These are phyloP conservation scores for Tarsius wallacei DNA, from an alignment of 2,797 vertebrate species.

Conservation along the genomic window DNA sequence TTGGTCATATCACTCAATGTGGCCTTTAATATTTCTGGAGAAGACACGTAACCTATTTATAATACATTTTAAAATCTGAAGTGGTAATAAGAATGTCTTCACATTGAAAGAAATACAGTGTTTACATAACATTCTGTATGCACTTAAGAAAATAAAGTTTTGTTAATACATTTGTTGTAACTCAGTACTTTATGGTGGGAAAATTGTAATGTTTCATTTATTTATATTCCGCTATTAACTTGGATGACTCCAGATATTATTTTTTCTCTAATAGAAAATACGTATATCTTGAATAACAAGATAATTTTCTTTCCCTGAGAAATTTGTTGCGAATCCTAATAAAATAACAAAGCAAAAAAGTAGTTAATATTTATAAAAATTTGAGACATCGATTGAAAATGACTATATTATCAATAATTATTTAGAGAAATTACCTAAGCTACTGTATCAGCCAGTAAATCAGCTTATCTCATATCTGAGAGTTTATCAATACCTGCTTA, in stretches of 20 bases:
- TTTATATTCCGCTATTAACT: conserved; percentile 67
- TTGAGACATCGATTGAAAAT: conserved; percentile 66
- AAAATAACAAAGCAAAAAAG: neutral
- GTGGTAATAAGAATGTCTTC: conserved; percentile 73
- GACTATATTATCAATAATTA: conserved; percentile 6
- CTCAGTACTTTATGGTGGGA: conserved; percentile 77
- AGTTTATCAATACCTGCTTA: conserved; percentile 17
- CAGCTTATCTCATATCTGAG: conserved; percentile 46
- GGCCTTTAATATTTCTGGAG: conserved; percentile 74
- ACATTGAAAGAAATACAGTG: conserved; percentile 68
- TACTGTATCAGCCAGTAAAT: conserved; percentile 8
- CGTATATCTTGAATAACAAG: conserved; percentile 55
- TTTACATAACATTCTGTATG: conserved; percentile 80
- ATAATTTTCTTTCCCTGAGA: conserved; percentile 26
- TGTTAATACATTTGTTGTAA: conserved; percentile 82
- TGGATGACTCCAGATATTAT: conserved; percentile 50
- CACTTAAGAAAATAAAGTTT: conserved; percentile 85
- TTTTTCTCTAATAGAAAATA: conserved; percentile 69
- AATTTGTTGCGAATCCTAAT: conserved; percentile 47
- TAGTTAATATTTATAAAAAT: neutral
- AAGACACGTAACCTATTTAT: conserved; percentile 64
- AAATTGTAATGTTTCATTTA: conserved; percentile 67
- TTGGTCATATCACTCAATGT: conserved; percentile 46
- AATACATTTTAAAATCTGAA: conserved; percentile 61
- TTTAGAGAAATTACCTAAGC: conserved; percentile 25